A percentile compares a stretch with the other conserved stretches of the same genome.
Conservation (phyloP, 1,140 invertebrate genomes). For the Steinernema khuongi region DNA sequence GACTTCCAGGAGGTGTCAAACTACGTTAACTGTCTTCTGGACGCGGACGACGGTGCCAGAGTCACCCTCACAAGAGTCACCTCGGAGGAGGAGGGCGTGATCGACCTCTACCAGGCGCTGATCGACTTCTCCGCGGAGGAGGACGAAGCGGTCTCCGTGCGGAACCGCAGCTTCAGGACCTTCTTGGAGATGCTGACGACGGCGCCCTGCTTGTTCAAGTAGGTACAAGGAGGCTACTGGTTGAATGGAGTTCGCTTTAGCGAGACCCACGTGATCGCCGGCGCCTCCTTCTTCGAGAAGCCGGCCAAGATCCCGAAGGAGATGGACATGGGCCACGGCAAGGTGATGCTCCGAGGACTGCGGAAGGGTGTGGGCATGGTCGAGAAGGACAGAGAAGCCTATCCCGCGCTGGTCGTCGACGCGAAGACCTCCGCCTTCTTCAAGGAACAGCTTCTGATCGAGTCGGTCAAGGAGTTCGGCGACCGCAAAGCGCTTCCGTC, state of each 20-base stretch:
- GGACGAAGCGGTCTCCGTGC: not conserved
- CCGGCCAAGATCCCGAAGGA: not conserved
- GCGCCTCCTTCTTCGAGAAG: not conserved
- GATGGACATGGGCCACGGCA: not conserved
- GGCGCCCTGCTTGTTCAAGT: not conserved
- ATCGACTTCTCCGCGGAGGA: not conserved
- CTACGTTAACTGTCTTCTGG: not conserved
- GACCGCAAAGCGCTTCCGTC: not conserved
- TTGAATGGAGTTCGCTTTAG: not conserved
- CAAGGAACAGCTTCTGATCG: not conserved
- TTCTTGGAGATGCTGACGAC: not conserved
- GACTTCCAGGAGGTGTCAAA: not conserved
- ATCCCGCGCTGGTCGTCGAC: not conserved
- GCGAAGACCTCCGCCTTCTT: not conserved
- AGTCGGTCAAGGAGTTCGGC: not conserved
- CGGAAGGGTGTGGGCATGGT: not conserved
- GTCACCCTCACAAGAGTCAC: not conserved
- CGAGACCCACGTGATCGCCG: not conserved
- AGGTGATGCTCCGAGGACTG: not conserved
- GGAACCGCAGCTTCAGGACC: not conserved
- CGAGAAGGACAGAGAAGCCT: not conserved
- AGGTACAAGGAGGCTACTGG: not conserved
- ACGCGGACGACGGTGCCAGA: not conserved
- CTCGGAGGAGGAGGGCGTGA: not conserved
- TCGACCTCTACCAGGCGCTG: not conserved